Evolutionary conservation across 2,113 vertebrate genomes (phyloP).

Genomic region (Microtus richardsoni): DNA sequence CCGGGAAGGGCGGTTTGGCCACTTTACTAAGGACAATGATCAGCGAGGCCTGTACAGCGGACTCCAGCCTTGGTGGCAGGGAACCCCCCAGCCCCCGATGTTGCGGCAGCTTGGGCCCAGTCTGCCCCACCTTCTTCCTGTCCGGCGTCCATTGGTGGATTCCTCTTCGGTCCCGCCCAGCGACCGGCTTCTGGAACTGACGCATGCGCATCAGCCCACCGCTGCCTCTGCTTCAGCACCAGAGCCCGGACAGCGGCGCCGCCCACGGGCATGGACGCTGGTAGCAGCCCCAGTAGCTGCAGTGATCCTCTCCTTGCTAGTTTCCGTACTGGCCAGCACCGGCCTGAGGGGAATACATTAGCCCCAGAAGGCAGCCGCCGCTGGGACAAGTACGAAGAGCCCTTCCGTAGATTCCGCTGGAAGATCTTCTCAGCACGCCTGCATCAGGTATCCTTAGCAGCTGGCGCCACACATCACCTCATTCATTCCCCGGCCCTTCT

Average conservation of each 20-base stretch:
- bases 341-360: slow-evolving; percentile 44
- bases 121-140: background rate
- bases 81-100: background rate
- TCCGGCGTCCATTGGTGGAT: slow-evolving; percentile 37
- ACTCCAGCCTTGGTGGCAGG: background rate
- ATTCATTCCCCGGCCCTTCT: slow-evolving; percentile 20
- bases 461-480: slow-evolving; percentile 70
- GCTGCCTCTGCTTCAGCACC: slow-evolving; percentile 78
- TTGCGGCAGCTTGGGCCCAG: background rate
- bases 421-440: slow-evolving; percentile 45
- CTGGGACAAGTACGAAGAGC: slow-evolving; percentile 62
- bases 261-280: slow-evolving; percentile 79
- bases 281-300: slow-evolving; percentile 26
- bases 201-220: slow-evolving; percentile 64
- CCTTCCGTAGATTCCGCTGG: slow-evolving; percentile 35
- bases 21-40: background rate
- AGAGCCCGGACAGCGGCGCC: slow-evolving; percentile 80
- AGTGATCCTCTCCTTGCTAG: slow-evolving; percentile 28
- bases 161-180: slow-evolving; percentile 53
- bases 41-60: background rate
- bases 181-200: background rate
- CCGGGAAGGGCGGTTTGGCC: background rate
- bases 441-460: slow-evolving; percentile 52
- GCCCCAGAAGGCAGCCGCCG: slow-evolving; percentile 59
- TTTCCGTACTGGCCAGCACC: slow-evolving; percentile 45